Evolutionary conservation across 2,888 invertebrate species (phyloP).

Genomic region (Amphipoea oculea): DNA sequence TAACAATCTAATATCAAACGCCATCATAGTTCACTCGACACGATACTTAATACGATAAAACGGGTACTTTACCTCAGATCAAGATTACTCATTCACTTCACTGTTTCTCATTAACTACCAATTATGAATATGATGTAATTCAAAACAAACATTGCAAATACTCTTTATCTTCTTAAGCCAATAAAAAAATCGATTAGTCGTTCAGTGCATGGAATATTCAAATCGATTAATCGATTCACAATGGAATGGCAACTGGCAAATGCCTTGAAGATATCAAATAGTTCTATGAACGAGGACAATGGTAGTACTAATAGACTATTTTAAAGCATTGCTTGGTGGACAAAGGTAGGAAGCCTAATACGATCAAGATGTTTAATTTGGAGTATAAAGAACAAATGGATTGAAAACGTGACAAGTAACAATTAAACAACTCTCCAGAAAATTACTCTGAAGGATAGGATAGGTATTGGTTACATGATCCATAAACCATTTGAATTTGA

Average conservation of each 20-base stretch:
- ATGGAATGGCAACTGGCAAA: slow-evolving; percentile 43
- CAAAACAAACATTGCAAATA: slow-evolving; percentile 68
- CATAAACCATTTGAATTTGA: slow-evolving; percentile 7
- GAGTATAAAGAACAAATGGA: slow-evolving; percentile 34
- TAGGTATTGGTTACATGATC: background rate
- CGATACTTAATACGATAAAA: slow-evolving; percentile 30
- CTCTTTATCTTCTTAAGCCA: slow-evolving; percentile 44
- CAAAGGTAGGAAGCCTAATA: slow-evolving; percentile 25
- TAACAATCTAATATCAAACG: slow-evolving; percentile 38
- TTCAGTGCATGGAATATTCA: slow-evolving; percentile 58
- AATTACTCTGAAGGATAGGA: slow-evolving; percentile 15
- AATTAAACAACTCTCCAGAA: slow-evolving; percentile 21
- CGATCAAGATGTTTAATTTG: slow-evolving; percentile 7
- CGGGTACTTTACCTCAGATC: slow-evolving; percentile 46
- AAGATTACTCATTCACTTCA: slow-evolving; percentile 42
- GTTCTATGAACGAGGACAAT: slow-evolving; percentile 36
- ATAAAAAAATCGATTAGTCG: slow-evolving; percentile 62
- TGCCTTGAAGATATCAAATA: slow-evolving; percentile 46
- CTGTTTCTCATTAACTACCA: slow-evolving; percentile 50
- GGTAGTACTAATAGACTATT: slow-evolving; percentile 31
- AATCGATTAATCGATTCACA: slow-evolving; percentile 51
- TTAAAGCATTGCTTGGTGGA: slow-evolving; percentile 18
- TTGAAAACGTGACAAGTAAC: slow-evolving; percentile 27
- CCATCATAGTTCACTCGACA: slow-evolving; percentile 28
- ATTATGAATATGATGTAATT: slow-evolving; percentile 73